phyloP scores from a whole-genome alignment of 2,888 invertebrate species.

The Cerastis rubricosa region DNA sequence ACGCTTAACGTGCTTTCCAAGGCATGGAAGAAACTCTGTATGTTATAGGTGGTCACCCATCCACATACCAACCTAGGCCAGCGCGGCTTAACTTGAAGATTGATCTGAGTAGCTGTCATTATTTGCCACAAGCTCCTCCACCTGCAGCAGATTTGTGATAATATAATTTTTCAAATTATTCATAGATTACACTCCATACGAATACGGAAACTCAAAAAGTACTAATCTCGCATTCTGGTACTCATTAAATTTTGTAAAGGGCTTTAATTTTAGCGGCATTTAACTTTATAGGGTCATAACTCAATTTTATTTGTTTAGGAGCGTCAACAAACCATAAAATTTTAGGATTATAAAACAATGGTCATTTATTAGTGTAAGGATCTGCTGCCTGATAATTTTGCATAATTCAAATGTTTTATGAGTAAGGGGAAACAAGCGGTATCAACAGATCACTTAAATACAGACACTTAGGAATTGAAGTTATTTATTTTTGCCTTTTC shows the following conservation, averaged over 20 bases:
- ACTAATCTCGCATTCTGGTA: conserved; percentile 15
- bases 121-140: too few relatives aligned
- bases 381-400: conserved; percentile 9
- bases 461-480: background rate
- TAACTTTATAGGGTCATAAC: conserved; percentile 72
- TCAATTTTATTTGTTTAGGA: conserved; percentile 75
- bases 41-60: too few relatives aligned
- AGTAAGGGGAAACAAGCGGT: background rate
- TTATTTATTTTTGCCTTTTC: background rate
- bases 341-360: conserved; percentile 56
- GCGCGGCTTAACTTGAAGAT: too few relatives aligned
- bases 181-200: background rate
- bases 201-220: conserved; percentile 28
- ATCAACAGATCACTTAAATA: background rate
- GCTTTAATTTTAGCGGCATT: conserved; percentile 62
- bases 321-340: conserved; percentile 68
- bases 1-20: too few relatives aligned
- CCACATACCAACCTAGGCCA: too few relatives aligned
- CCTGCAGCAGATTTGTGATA: background rate
- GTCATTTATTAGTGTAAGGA: conserved; percentile 27
- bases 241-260: conserved; percentile 55
- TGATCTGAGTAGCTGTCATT: too few relatives aligned
- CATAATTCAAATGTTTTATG: background rate
- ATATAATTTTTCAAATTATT: background rate
- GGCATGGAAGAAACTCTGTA: too few relatives aligned